These are phyloP conservation scores for Acholoe squamosa DNA, from an alignment of 2,888 invertebrate genomes.

Conservation along the genomic window DNA sequence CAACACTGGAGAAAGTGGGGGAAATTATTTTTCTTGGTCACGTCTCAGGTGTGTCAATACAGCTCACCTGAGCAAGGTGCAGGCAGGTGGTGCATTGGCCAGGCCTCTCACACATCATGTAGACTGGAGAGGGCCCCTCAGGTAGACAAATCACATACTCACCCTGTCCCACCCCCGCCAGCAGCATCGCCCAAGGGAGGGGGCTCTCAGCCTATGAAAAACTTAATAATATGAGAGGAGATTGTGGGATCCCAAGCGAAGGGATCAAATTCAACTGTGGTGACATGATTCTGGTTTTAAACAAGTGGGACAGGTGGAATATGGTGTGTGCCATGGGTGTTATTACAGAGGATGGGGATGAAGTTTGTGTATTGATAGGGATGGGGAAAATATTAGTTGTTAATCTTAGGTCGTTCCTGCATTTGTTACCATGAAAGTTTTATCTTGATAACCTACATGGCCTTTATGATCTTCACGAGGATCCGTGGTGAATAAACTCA, in stretches of 20 bases:
- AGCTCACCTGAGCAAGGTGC: background rate
- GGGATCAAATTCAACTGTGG: background rate
- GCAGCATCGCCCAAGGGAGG: background rate
- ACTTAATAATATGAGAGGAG: constrained; percentile 33
- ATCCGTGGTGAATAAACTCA: too few relatives aligned
- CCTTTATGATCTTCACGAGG: too few relatives aligned
- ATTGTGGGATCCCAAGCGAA: background rate
- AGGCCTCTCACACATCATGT: constrained; percentile 21
- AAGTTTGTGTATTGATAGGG: background rate
- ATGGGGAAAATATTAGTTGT: background rate
- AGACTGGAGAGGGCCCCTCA: background rate
- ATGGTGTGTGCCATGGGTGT: background rate
- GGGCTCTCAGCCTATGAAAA: background rate
- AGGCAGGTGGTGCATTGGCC: constrained; percentile 18
- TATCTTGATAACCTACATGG: too few relatives aligned
- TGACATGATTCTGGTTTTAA: background rate
- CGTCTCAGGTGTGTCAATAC: constrained; percentile 1
- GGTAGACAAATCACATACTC: constrained; percentile 38
- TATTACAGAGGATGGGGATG: too few relatives aligned
- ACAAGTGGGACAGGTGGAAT: background rate
- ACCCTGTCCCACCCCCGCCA: constrained; percentile 9
- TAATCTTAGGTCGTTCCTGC: background rate
- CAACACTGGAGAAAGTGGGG: constrained; percentile 30
- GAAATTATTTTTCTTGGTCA: constrained; percentile 54
- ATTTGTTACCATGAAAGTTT: background rate